phyloP scores from a whole-genome alignment of 1,140 invertebrate species.

The Pantala flavescens region DNA sequence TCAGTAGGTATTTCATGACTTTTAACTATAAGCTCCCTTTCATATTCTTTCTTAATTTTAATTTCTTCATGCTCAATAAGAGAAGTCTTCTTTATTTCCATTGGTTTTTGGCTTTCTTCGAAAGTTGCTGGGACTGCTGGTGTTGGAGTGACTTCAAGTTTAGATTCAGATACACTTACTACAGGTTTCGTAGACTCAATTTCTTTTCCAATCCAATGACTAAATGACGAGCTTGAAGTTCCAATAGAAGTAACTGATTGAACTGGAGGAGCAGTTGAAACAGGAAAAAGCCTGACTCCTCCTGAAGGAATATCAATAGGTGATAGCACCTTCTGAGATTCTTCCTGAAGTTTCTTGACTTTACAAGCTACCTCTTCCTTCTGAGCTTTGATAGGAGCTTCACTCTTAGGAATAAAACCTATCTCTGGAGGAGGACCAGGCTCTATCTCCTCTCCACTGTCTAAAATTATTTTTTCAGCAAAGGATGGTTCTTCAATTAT shows the following conservation, averaged over 20 bases:
- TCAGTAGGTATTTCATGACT: not conserved
- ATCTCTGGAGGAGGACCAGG: constrained; percentile 65
- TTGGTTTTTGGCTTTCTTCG: no score
- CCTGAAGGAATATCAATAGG: constrained; percentile 50
- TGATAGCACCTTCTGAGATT: constrained; percentile 43
- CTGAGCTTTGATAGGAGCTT: constrained; percentile 31
- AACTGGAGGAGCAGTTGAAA: constrained; percentile 27
- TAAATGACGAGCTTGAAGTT: not conserved
- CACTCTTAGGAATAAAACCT: constrained; percentile 46
- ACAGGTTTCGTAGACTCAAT: not conserved
- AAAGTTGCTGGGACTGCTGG: no score
- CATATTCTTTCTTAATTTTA: not conserved
- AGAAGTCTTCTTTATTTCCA: no score
- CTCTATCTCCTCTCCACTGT: constrained; percentile 22
- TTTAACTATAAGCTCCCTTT: not conserved
- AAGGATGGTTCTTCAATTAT: constrained; percentile 13
- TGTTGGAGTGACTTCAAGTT: no score
- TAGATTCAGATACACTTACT: no score
- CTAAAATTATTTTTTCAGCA: not conserved
- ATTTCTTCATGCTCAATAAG: constrained; percentile 13
- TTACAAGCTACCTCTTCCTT: constrained; percentile 46
- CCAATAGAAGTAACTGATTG: not conserved
- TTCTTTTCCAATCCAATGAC: not conserved
- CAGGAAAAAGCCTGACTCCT: constrained; percentile 49
- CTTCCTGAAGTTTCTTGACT: constrained; percentile 48